A percentile compares a stretch with the other conserved stretches of the same genome.
phyloP scores from a whole-genome alignment of 2,888 invertebrate genomes.

The Stenchaetothrips biformis region DNA sequence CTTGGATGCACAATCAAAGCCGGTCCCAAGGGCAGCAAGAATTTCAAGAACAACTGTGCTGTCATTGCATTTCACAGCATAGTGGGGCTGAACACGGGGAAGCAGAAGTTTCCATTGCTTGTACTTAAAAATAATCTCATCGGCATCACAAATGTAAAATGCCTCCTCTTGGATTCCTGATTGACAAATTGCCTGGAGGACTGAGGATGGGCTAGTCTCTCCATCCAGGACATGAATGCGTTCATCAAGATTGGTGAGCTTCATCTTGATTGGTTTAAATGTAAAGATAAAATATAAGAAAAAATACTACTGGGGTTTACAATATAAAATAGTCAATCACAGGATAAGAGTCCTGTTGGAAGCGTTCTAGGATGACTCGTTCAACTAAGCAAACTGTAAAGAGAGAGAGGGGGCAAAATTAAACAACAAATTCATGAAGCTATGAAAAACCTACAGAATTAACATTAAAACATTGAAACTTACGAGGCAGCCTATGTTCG shows the following conservation, averaged over 20 bases:
- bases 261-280: constrained; percentile 48
- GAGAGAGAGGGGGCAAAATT: constrained; percentile 41
- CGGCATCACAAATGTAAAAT: constrained; percentile 84
- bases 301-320: constrained; percentile 40
- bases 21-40: constrained; percentile 79
- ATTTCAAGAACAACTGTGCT: constrained; percentile 74
- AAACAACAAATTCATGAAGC: constrained; percentile 43
- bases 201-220: constrained; percentile 54
- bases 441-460: constrained; percentile 11
- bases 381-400: constrained; percentile 49
- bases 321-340: constrained; percentile 40
- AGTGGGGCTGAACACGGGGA: constrained; percentile 86
- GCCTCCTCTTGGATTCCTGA: constrained; percentile 76
- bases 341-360: constrained; percentile 1
- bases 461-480: constrained; percentile 45
- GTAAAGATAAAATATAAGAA: constrained; percentile 37
- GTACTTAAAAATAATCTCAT: constrained; percentile 77
- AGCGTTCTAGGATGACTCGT: constrained; percentile 36
- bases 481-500: constrained; percentile 64
- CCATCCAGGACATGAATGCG: constrained; percentile 62
- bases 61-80: constrained; percentile 98
- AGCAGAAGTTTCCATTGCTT: constrained; percentile 75
- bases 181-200: constrained; percentile 58
- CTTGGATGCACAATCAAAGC: constrained; percentile 97
- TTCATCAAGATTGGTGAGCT: constrained; percentile 53